Evolutionary conservation across 2,113 vertebrate genomes (phyloP), one percentile per base, ranked within the genome.

Genomic region (Lophotis ruficrista): DNA sequence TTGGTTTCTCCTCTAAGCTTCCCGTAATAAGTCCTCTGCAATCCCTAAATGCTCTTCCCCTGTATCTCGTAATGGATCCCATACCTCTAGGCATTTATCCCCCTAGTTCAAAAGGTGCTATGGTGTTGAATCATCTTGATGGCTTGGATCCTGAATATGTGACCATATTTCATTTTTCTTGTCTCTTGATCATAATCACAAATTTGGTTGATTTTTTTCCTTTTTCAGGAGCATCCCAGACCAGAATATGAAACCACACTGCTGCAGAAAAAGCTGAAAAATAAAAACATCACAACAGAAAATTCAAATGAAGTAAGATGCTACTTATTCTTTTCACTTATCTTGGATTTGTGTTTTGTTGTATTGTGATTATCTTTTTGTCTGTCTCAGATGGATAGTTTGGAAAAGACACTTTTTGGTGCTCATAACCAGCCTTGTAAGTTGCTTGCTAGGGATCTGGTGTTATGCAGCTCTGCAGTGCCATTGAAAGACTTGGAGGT

Each of bases 211-310:
- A 5, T 56, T 5, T 87, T 91, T 90, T 28, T 54, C 28, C 20
- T 81, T 43, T 87, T 91, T 89, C 94, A 99, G 99, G 99, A 99
- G 90, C 99, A 99, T 82, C 98, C 99, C 38, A 98, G 99, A 83
- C 99, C 99, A 43, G 99, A 98, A 90, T 99, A 99, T 37, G 99
- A 99, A 97, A 99, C 98, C 33, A 98, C 98, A 96, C 97, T 99
- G 20, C 98, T 99, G 19, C 98, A 99, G 97, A 99, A 99, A 95
- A 98, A 98, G 87, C 97, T 99, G 97, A 98, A 96, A 98, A 98
- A 76, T 96, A 97, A 98, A 96, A 98, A 76, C 56, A 96, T 58
- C 31, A 93, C 91, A 53, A 83, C 90, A 18, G 98, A 98, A 82
- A 96, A 93, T 54, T 97, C 98, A 76, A 98, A 91, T 9, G 98